Conservation (phyloP, 2,113 vertebrate species). For the Antigone vipio region DNA sequence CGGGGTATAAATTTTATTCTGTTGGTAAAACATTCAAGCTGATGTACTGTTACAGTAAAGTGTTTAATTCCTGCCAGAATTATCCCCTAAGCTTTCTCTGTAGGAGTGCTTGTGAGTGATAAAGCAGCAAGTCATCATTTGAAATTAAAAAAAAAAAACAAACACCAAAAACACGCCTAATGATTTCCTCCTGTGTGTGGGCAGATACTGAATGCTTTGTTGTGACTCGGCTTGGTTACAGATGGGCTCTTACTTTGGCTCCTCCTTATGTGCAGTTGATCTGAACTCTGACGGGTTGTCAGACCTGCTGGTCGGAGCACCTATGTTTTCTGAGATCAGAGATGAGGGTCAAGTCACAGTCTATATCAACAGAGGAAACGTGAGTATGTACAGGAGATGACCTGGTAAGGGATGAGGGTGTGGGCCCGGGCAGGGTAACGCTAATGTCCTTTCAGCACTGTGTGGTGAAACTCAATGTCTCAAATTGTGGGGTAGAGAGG, state of each 20-base stretch:
- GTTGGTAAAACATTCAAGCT: neutral
- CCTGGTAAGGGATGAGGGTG: neutral
- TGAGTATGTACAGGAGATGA: slow-evolving; percentile 77
- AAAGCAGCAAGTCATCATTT: neutral
- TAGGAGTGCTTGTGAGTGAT: neutral
- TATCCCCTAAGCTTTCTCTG: neutral
- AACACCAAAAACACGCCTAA: neutral
- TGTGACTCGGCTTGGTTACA: slow-evolving; percentile 90
- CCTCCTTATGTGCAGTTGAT: slow-evolving; percentile 99
- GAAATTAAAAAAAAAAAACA: neutral
- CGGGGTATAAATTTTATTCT: neutral
- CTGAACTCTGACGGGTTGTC: slow-evolving; percentile 94
- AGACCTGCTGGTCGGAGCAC: slow-evolving; percentile 96
- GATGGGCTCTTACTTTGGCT: slow-evolving; percentile 99
- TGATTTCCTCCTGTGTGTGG: slow-evolving; percentile 46
- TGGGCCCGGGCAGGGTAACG: neutral
- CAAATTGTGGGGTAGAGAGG: neutral
- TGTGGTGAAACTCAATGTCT: neutral
- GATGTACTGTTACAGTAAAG: neutral
- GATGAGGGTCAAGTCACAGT: slow-evolving; percentile 96
- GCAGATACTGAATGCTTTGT: slow-evolving; percentile 85
- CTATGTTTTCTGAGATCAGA: slow-evolving; percentile 94
- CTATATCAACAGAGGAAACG: slow-evolving; percentile 95
- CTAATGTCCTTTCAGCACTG: neutral
- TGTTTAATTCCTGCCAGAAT: neutral